A percentile compares a stretch with the other conserved stretches of the same genome.
Evolutionary conservation across 2,797 vertebrate genomes (phyloP).

Genomic region (Sebastes matsubarae): DNA sequence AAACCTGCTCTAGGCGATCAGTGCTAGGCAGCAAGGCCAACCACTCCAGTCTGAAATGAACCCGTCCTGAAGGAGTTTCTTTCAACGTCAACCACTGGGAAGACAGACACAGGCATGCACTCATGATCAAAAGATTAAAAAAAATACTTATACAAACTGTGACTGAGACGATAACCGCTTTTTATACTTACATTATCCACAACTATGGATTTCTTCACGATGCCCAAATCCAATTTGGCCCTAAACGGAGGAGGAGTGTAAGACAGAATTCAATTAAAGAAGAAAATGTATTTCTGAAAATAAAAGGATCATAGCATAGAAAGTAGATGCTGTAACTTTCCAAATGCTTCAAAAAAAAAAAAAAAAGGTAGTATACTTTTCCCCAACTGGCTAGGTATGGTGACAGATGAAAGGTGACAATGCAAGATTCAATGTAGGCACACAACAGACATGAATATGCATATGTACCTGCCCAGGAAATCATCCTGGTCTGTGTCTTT

Average conservation of each 20-base stretch:
- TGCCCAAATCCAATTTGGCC: conserved; percentile 90
- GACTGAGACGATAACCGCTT: background rate
- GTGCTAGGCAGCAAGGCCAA: conserved; percentile 81
- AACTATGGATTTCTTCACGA: conserved; percentile 85
- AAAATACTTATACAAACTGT: background rate
- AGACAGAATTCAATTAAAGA: background rate
- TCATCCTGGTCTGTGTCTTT: conserved; percentile 96
- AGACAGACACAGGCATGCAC: conserved; percentile 9
- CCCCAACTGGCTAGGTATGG: background rate
- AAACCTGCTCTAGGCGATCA: conserved; percentile 88
- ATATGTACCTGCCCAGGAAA: conserved; percentile 93
- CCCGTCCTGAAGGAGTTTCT: conserved; percentile 83
- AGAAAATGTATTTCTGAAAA: background rate
- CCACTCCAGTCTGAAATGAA: conserved; percentile 93
- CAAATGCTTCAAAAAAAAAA: background rate
- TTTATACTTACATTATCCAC: conserved; percentile 87
- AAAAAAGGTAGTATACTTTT: background rate
- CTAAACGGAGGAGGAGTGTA: conserved; percentile 61
- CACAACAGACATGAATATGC: conserved; percentile 71
- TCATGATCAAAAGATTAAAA: background rate
- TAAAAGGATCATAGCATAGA: background rate
- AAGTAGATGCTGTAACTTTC: background rate
- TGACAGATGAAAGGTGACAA: conserved; percentile 44
- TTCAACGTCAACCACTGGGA: conserved; percentile 90
- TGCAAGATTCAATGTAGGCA: conserved; percentile 65